A percentile compares a stretch with the other conserved stretches of the same genome.
Conservation (phyloP, 2,113 vertebrate species). For the Camelus bactrianus region DNA sequence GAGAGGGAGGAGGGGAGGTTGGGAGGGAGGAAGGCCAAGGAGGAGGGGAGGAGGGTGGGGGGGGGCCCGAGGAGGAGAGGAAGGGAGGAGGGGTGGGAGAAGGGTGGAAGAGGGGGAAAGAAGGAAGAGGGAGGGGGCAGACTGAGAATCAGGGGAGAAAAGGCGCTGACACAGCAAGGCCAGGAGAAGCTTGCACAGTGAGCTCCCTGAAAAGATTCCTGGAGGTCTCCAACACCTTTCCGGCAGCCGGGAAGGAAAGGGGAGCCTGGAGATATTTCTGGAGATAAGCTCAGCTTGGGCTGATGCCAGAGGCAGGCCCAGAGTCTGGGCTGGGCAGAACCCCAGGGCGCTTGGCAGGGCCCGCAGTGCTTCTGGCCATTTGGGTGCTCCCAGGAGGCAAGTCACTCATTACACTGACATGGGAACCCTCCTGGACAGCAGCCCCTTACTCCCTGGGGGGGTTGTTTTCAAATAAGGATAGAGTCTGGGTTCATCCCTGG, state of each 20-base stretch:
- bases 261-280: slow-evolving; percentile 1
- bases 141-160: neutral
- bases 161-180: slow-evolving; percentile 43
- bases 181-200: neutral
- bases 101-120: neutral
- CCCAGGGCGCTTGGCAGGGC: neutral
- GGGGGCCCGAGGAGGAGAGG: neutral
- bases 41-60: neutral
- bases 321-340: neutral
- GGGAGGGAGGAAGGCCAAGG: neutral
- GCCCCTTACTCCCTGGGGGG: neutral
- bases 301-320: neutral
- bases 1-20: neutral
- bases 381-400: accelerated
- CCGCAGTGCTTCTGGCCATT: neutral
- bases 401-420: neutral
- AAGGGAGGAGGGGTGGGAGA: accelerated
- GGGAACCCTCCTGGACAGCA: neutral
- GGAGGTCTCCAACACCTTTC: neutral
- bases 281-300: neutral
- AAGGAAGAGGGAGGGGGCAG: neutral
- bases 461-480: neutral
- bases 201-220: slow-evolving; percentile 56
- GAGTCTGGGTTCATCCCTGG: neutral
- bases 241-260: neutral